Evolutionary conservation across 2,797 vertebrate genomes (phyloP), one percentile per base, ranked within the genome.

Genomic region (Enteromius fasciolatus): DNA sequence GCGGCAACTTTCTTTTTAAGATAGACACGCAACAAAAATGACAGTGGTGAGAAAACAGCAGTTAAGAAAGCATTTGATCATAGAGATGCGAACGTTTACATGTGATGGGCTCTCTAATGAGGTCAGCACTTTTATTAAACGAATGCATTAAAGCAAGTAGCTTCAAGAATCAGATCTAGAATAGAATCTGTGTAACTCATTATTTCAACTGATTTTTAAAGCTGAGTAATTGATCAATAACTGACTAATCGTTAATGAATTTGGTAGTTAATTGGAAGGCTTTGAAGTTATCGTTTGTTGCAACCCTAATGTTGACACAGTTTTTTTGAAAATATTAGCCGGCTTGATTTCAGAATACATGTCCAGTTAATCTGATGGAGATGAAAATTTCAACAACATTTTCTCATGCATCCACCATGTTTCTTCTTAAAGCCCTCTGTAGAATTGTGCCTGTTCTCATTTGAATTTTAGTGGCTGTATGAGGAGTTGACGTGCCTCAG

Each of bases 381-480:
- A 78, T 44, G 61, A 31, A 33, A 41, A 12, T 39, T 67, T 31
- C 3, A 41, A 25, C 18, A 63, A 75, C 52, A 18, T 52, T 48
- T 50, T 18, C 36, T 61, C 33, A 17, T 36, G 73, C 57, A 28
- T 28, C 57, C 14, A 31, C 69, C 52, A 15, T 23, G 68, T 50
- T 23, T 39, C 31, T 36, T 11, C 23, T 75, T 57, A 28, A 36
- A 70, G 54, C 31, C 20, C 67, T 33, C 61, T 41, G 31, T 46
- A 57, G 78, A 81, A 77, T 76, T 20, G 61, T 69, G 66, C 57
- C 36, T 50, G 67, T 80, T 73, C 72, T 87, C 66, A 80, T 86
- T 87, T 86, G 78, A 86, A 78, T 84, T 80, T 75, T 70, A 70
- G 61, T 72, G 67, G 78, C 73, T 78, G 63, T 41, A 59, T 79